phyloP scores from a whole-genome alignment of 1,140 invertebrate genomes.

The Zophobas atratus region DNA sequence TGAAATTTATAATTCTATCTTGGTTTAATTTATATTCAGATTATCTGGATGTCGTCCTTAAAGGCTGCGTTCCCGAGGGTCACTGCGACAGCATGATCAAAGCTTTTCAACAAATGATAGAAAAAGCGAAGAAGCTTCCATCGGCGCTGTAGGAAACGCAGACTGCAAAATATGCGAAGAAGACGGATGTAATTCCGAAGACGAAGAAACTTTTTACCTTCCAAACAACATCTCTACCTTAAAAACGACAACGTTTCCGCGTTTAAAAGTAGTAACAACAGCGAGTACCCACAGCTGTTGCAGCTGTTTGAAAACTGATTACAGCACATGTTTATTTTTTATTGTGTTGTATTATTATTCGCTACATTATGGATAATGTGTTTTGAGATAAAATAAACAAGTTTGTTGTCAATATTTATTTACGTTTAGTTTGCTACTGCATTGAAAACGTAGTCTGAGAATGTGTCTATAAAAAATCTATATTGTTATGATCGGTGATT shows the following conservation, averaged over 20 bases:
- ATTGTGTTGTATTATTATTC: too few relatives aligned
- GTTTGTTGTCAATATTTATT: too few relatives aligned
- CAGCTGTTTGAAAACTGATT: too few relatives aligned
- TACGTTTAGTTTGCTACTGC: too few relatives aligned
- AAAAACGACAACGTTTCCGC: neutral
- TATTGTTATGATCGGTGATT: too few relatives aligned
- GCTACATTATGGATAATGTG: too few relatives aligned
- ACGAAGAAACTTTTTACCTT: neutral
- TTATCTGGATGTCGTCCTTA: conserved; percentile 1
- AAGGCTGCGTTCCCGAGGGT: neutral
- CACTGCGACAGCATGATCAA: neutral
- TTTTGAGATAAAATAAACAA: too few relatives aligned
- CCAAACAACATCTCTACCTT: neutral
- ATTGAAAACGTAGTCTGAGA: too few relatives aligned
- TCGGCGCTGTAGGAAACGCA: neutral
- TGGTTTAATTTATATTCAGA: neutral
- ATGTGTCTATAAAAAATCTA: too few relatives aligned
- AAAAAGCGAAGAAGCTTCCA: neutral
- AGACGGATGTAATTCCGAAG: conserved; percentile 2
- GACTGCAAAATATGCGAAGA: neutral
- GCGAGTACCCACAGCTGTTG: too few relatives aligned
- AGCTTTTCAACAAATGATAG: conserved; percentile 3
- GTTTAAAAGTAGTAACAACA: neutral
- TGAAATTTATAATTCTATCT: too few relatives aligned
- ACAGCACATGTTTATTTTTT: too few relatives aligned